Base-by-base conservation (phyloP, 1,140 invertebrate species). In the Drosophila sturtevanti region DNA sequence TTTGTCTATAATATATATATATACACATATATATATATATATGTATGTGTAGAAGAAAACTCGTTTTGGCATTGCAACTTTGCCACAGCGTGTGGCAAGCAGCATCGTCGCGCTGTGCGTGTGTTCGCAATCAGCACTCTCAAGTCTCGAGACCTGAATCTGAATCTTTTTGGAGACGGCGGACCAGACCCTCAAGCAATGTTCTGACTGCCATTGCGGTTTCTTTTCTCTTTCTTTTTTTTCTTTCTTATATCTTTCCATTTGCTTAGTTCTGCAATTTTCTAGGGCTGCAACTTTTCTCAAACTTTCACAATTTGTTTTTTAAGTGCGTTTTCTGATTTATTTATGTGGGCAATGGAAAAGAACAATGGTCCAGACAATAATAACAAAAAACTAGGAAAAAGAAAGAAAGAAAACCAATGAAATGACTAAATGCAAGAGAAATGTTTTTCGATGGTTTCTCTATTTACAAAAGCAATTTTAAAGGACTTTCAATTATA, bases 241-340 rank as follows among this genome's bases (percentile, higher is more conserved):
- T 34, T 51, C 44, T 77, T 9, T 21, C 35, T 22, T 14, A 62
- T 77, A 62, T 69, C 71, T 66, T 66, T 63, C 65, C 69, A 74
- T 77, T 60, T 67, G 63, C 74, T 41, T 58, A 56, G 37, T 41
- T 65, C 55, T 37, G 55, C 68, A 64, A 48, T 77, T 58, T 75
- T 61, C 64, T 58, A 55, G 54, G 64, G 63, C 77, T 69, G 44
- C 68, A 70, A 86, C 81, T 86, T 87, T 87, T 76, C 35, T 63
- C 41, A 48, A 86, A 86, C 81, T 86, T 86, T 86, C 82, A 81
- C 82, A 82, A 87, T 81, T 75, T 79, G 65, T 48, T 48, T 61
- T 60, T 71, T 87, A 87, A 86, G 81, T 87, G 84, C 82, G 79
- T 87, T 87, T 64, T 81, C 52, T 87, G 81, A 86, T 86, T 87